Evolutionary conservation across 1,140 invertebrate genomes (phyloP), one percentile per base, ranked within the genome.

Genomic region (Neodiprion virginianus): DNA sequence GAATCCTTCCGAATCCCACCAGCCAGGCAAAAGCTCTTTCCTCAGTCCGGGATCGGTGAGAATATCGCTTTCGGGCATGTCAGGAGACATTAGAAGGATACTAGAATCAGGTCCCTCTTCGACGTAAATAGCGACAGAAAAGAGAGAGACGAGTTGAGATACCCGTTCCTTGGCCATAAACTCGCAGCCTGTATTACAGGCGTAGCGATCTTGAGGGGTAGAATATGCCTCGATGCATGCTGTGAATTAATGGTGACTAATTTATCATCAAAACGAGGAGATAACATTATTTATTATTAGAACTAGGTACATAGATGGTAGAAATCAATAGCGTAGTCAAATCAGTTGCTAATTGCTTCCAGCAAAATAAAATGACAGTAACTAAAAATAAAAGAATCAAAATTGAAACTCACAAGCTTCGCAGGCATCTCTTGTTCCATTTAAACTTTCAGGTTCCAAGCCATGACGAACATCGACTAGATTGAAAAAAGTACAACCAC

Each of bases 401-500:
- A 61, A 65, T 49, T 71, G 17, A 7, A 78, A 75, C 80, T 79
- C 78, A 88, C 87, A 86, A 71, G 80, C 80, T 79, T 86, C 78
- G 67, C 88, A 89, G 9, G 81, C 82, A 76, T 82, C 79, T 70
- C 79, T 83, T 0, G 86, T 88, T 72, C 71, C 75, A 74, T 88
- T 89, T 14, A 85, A 81, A 67, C 76, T 79, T 47, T 79, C 80
- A 47, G 48, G 73, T 48, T 82, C 78, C 12, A 83, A 73, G 70
- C 75, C 79, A 47, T 75, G 79, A 69, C 69, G 75, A 50, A 85
- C 73, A 71, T 88, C 82, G 1, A 88, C 82, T 10, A 89, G 80
- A 78, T 84, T 88, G 72, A 85, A 88, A 76, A 88, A 88, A 71
- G 87, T 79, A 73, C 87, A 89, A 8, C 88, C 88, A 74, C 86